A percentile compares a stretch with the other conserved stretches of the same genome.
phyloP scores from a whole-genome alignment of 2,888 invertebrate species.

The Drosophila nr. perissopoda region DNA sequence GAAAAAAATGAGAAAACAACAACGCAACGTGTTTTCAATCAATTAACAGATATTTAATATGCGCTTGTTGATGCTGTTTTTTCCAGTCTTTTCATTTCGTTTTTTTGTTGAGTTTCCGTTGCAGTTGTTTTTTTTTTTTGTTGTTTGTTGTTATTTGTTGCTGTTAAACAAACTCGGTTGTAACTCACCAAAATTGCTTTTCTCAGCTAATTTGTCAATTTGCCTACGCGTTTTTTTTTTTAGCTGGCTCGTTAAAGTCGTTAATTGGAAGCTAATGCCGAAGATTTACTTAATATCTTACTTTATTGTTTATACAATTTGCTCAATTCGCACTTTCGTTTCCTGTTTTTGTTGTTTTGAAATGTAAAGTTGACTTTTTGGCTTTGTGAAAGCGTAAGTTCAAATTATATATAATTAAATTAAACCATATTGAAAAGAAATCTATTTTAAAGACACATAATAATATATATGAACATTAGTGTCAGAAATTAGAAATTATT shows the following conservation, averaged over 20 bases:
- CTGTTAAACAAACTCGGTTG: constrained; percentile 41
- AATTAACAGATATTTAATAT: constrained; percentile 63
- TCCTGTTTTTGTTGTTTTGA: constrained; percentile 4
- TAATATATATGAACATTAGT: neutral
- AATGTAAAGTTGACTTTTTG: constrained; percentile 19
- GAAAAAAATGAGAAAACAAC: constrained; percentile 5
- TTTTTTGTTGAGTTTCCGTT: constrained; percentile 40
- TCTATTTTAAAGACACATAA: neutral
- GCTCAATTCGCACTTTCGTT: constrained; percentile 33
- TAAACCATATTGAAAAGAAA: neutral
- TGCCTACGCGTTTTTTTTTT: constrained; percentile 52
- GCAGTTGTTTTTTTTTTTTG: constrained; percentile 21
- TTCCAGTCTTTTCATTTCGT: constrained; percentile 7
- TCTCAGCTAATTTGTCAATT: constrained; percentile 75
- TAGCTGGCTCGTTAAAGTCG: constrained; percentile 57
- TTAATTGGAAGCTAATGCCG: constrained; percentile 63
- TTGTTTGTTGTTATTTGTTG: constrained; percentile 19
- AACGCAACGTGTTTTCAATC: constrained; percentile 72
- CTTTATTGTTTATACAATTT: constrained; percentile 53
- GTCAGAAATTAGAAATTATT: neutral
- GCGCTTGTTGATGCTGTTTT: constrained; percentile 11
- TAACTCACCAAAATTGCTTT: constrained; percentile 64
- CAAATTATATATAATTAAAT: constrained; percentile 2
- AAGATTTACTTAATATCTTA: constrained; percentile 64
- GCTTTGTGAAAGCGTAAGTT: constrained; percentile 38